Conservation (phyloP, 2,888 invertebrate species). For the Ecdyonurus torrentis region DNA sequence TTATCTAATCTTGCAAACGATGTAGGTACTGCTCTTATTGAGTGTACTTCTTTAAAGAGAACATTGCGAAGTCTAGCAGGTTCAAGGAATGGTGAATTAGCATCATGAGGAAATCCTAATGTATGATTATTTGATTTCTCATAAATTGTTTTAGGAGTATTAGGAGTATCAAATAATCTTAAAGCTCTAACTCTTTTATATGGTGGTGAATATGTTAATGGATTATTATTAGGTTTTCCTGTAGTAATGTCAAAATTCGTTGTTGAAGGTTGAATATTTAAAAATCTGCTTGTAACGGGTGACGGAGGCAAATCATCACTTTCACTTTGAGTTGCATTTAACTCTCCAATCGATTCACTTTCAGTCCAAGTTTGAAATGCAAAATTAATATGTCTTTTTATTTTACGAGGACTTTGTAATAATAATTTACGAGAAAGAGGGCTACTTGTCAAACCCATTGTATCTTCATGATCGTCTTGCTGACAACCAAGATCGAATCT, state of each 20-base stretch:
- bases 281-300: not conserved
- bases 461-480: not conserved
- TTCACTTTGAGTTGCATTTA: not conserved
- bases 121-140: constrained; percentile 32
- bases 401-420: not conserved
- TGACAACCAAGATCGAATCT: not conserved
- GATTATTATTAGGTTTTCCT: not conserved
- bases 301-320: not conserved
- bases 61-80: constrained; percentile 8
- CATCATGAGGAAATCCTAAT: not conserved
- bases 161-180: constrained; percentile 68
- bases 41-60: constrained; percentile 14
- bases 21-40: constrained; percentile 27
- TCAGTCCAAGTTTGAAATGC: not conserved
- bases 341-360: not conserved
- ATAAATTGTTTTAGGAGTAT: constrained; percentile 68
- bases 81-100: not conserved
- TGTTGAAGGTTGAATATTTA: too few species aligned
- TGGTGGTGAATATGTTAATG: constrained; percentile 28
- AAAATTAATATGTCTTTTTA: not conserved
- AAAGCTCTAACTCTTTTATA: constrained; percentile 38
- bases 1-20: constrained; percentile 22
- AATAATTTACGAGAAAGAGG: not conserved
- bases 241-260: too few species aligned
- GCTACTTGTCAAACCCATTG: not conserved